Conservation (phyloP, 2,113 vertebrate genomes). For the Connochaetes taurinus region DNA sequence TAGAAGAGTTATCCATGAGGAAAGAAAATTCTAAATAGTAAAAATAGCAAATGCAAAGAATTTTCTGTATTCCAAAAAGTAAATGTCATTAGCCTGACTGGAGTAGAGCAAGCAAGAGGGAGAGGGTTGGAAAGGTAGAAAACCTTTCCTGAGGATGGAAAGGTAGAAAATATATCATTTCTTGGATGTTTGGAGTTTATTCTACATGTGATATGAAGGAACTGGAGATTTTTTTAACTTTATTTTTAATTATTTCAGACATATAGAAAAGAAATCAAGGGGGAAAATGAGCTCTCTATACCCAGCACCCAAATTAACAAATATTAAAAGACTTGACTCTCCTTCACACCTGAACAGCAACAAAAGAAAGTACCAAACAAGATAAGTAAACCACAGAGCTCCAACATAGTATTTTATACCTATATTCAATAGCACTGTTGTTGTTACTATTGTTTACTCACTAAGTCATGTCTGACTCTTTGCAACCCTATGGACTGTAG, state of each 20-base stretch:
- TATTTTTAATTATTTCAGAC: not conserved
- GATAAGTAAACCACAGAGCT: not conserved
- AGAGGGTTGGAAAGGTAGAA: not conserved
- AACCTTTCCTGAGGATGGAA: not conserved
- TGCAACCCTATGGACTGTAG: not conserved
- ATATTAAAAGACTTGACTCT: not conserved
- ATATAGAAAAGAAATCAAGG: not conserved
- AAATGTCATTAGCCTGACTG: not conserved
- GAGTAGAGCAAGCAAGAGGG: not conserved
- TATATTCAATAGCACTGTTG: not conserved
- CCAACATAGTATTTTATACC: not conserved
- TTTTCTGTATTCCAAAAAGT: not conserved
- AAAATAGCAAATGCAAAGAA: not conserved
- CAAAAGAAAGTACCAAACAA: not conserved
- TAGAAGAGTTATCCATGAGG: not conserved
- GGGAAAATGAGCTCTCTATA: not conserved
- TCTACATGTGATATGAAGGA: not conserved
- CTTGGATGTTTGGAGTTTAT: not conserved
- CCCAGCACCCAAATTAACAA: not conserved
- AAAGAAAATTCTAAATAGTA: not conserved
- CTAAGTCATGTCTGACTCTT: not conserved
- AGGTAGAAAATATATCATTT: not conserved
- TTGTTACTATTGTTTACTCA: not conserved
- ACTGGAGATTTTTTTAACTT: not conserved
- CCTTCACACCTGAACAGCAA: not conserved